phyloP scores from a whole-genome alignment of 2,797 vertebrate species.

The Tenualosa thibaudeaui region DNA sequence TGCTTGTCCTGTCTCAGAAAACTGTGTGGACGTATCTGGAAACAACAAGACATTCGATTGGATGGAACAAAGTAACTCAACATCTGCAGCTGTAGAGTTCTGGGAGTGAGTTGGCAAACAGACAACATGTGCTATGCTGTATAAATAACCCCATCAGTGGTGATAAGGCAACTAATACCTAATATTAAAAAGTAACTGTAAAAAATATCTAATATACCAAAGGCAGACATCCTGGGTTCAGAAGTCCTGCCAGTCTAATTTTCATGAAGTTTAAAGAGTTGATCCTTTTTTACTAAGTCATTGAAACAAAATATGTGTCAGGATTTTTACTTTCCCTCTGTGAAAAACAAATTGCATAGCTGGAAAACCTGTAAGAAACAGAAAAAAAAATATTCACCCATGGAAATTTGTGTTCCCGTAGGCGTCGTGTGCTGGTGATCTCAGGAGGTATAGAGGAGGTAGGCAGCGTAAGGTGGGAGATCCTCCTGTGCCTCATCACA shows the following conservation, averaged over 20 bases:
- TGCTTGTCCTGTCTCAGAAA: constrained; percentile 52
- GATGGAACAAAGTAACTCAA: constrained; percentile 53
- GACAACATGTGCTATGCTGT: neutral
- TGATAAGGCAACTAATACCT: neutral
- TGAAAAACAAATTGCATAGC: no score
- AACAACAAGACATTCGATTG: constrained; percentile 51
- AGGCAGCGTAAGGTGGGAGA: constrained; percentile 68
- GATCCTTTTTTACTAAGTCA: no score
- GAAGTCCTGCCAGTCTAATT: no score
- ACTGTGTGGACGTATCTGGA: constrained; percentile 61
- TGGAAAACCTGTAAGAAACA: neutral
- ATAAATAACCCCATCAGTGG: neutral
- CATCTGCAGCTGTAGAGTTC: constrained; percentile 72
- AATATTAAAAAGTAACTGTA: no score
- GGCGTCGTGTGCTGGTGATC: constrained; percentile 67
- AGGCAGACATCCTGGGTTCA: no score
- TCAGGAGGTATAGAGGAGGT: constrained; percentile 73
- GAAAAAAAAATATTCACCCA: neutral
- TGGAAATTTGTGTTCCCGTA: constrained; percentile 37
- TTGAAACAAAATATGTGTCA: no score
- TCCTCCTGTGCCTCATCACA: constrained; percentile 63
- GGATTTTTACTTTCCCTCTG: no score
- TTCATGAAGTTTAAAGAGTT: no score
- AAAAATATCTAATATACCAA: no score
- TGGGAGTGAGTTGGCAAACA: constrained; percentile 69